Evolutionary conservation across 2,797 vertebrate species (phyloP), one percentile per base, ranked within the genome.

Genomic region (Molossus molossus): DNA sequence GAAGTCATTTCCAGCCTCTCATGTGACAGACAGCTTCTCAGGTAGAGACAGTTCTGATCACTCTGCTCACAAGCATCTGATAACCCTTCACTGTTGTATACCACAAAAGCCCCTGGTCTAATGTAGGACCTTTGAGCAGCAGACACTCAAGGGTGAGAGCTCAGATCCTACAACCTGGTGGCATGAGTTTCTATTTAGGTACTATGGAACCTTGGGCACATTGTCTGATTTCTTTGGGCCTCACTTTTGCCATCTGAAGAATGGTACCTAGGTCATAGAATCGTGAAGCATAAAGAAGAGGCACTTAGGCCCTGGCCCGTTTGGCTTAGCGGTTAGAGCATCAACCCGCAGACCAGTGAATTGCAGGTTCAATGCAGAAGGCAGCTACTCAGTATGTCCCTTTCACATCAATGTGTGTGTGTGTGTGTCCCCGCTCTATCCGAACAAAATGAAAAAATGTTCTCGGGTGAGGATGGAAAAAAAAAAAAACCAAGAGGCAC

Each of bases 201-300:
- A 4, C 79, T 72, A 0, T 14, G 11, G 29, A 45, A 57, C 27
- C 53, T 37, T 48, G n/a, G 14, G 37, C 60, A 37, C 69, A 10
- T 48, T 81, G 13, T 58, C 29, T 83, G 23, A 69, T 62, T 55
- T 58, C 65, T 76, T 14, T 21, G 18, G 73, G 10, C 58, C 58
- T 95, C 69, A 13, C 12, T 55, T 91, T 81, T 90, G 33, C 53
- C 21, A 9, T 80, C 65, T 80, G 29, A 93, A 76, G 40, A 77
- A 25, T 67, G 33, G 60, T 21, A 18, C 14, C 33, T 86, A 8
- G 10, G n/a, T 72, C 23, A 3, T 23, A 21, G 48, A 45, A 21
- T 37, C 48, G 5, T 33, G 65, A 86, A 23, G 10, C 3, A 15
- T 73, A 53, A 60, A 72, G 53, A 40, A 83, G 53, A 21, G 76